Evolutionary conservation across 2,797 vertebrate genomes (phyloP), one percentile per base, ranked within the genome.

Genomic region (Acestrorhynchus altus): DNA sequence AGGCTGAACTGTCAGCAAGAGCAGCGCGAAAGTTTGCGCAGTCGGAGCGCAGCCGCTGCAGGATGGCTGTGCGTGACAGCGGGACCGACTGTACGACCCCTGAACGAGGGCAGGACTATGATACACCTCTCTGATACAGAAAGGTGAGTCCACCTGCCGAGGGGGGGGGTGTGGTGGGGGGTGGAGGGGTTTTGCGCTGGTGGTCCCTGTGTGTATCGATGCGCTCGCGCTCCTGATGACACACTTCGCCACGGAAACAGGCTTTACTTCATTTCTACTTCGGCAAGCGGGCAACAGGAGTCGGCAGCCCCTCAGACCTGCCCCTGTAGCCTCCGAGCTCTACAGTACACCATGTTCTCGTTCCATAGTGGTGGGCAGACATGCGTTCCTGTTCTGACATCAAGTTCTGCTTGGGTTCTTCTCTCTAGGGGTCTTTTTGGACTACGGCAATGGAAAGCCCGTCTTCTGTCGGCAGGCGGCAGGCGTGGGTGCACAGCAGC

Each of bases 401-500:
- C 31, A 35, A 35, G 31, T 6, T 35, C 2, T 35, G 6, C 6
- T n/a, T 12, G 10, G 46, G 20, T 1, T 67, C 35, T 72, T 72
- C n/a, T 31, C 31, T 60, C 13, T 52, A 70, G 72, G 49, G 8
- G 16, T 56, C 1, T 28, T 54, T 40, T 51, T 15, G 20, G 56
- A 15, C 15, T 11, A 42, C 24, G 67, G 66, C 22, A 24, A 95
- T 95, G 94, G 93, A 93, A 61, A 94, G 87, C 61, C 89, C 91
- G 0, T 91, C 90, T 0, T 92, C 92, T 18, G 91, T 89, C 47
- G 93, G 91, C 76, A 92, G 90, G 80, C 90, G 94, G 0, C 87
- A 90, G n/a, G 93, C 94, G 3, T 96, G 95, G 96, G 92, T 90
- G 74, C 88, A 89, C 83, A 93, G 93, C 84, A 94, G 93, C 82